Evolutionary conservation across 1,140 invertebrate genomes (phyloP).

Genomic region (Melanaphis sacchari): DNA sequence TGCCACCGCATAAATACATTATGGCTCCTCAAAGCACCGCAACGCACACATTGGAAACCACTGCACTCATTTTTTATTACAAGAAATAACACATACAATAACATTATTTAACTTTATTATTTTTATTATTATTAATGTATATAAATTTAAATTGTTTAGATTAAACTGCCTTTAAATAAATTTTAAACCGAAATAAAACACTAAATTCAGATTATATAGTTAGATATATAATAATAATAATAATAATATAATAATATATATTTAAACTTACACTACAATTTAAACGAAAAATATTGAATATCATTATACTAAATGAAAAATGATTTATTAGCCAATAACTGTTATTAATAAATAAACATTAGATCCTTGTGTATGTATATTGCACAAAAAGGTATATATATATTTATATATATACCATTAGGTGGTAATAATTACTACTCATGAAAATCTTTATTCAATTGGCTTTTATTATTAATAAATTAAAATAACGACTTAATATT

Average conservation of each 20-base stretch:
- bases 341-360: not conserved
- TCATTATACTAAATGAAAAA: not conserved
- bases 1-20: too few species aligned
- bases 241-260: not conserved
- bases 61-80: too few species aligned
- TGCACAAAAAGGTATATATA: too few species aligned
- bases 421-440: too few species aligned
- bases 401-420: not conserved
- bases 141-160: too few species aligned
- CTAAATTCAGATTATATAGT: not conserved
- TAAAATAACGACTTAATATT: not conserved
- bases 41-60: too few species aligned
- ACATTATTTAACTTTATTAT: too few species aligned
- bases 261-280: not conserved
- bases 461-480: not conserved
- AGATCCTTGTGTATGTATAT: not conserved
- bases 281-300: too few species aligned
- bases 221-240: not conserved
- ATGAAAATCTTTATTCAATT: not conserved
- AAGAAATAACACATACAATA: too few species aligned
- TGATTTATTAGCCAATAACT: not conserved
- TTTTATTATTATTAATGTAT: too few species aligned
- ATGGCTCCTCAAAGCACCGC: not conserved
- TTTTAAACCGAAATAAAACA: too few species aligned
- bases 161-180: too few species aligned